Conservation (phyloP, 1,140 invertebrate genomes). For the Meteorus sp. region DNA sequence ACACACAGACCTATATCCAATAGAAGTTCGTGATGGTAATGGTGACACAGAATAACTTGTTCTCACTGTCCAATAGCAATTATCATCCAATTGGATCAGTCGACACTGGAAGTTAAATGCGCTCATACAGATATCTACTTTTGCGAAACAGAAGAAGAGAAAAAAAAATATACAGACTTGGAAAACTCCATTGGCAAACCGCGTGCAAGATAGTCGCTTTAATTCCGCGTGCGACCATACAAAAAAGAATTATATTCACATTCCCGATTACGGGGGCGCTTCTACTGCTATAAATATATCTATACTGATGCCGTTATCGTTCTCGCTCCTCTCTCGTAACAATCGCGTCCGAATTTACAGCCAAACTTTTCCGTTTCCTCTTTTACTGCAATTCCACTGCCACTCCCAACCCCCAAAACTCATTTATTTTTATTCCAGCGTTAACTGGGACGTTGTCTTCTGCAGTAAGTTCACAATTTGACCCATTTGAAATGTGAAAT, state of each 20-base stretch:
- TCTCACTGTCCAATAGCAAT: no score
- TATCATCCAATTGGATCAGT: no score
- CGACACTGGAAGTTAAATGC: no score
- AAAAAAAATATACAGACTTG: no score
- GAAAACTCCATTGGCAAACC: no score
- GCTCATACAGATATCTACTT: no score
- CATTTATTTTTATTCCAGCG: background rate
- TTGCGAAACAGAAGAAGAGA: no score
- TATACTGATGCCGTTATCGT: conserved; percentile 15
- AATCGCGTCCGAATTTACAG: conserved; percentile 12
- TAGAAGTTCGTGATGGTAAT: no score
- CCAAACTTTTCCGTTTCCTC: conserved; percentile 12
- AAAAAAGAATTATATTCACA: conserved; percentile 1
- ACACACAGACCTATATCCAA: no score
- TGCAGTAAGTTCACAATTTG: background rate
- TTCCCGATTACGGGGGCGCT: background rate
- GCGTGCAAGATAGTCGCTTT: background rate
- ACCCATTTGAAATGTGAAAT: background rate
- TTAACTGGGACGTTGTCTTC: conserved; percentile 10
- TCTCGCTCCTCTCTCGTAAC: background rate
- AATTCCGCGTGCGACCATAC: background rate
- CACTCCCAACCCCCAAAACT: conserved; percentile 1
- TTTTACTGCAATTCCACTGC: no score
- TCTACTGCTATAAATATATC: no score
- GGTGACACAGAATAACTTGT: background rate